phyloP scores from a whole-genome alignment of 2,113 vertebrate genomes.

The Psammodynastes pulverulentus region DNA sequence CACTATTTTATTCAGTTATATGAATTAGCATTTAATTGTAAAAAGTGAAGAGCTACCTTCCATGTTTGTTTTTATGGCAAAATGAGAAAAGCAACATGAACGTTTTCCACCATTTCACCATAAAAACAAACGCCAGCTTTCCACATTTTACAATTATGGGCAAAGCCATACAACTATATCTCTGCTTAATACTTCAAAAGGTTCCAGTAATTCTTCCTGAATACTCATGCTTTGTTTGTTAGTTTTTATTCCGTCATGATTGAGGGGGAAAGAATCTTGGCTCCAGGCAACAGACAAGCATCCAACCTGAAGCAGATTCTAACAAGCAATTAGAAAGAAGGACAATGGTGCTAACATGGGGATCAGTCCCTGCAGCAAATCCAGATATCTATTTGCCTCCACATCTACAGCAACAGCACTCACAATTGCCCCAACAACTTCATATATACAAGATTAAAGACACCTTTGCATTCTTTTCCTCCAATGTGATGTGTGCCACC shows the following conservation, averaged over 20 bases:
- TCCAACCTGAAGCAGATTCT: neutral
- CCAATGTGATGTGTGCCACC: neutral
- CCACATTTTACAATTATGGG: neutral
- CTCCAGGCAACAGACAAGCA: neutral
- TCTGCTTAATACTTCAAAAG: neutral
- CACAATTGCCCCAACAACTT: neutral
- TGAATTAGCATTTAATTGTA: neutral
- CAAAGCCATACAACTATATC: neutral
- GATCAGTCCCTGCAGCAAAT: neutral
- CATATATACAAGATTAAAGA: neutral
- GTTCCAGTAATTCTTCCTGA: neutral
- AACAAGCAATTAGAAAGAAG: neutral
- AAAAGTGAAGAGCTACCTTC: neutral
- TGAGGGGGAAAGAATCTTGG: neutral
- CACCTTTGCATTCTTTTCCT: neutral
- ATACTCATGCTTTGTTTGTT: neutral
- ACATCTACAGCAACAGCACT: neutral
- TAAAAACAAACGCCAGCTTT: neutral
- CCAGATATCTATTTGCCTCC: neutral
- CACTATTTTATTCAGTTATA: neutral
- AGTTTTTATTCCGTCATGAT: neutral
- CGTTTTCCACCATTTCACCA: neutral
- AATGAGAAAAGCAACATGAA: neutral
- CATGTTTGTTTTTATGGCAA: neutral
- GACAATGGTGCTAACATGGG: neutral